Evolutionary conservation across 2,888 invertebrate genomes (phyloP), one percentile per base, ranked within the genome.

Genomic region (Seira ritae): DNA sequence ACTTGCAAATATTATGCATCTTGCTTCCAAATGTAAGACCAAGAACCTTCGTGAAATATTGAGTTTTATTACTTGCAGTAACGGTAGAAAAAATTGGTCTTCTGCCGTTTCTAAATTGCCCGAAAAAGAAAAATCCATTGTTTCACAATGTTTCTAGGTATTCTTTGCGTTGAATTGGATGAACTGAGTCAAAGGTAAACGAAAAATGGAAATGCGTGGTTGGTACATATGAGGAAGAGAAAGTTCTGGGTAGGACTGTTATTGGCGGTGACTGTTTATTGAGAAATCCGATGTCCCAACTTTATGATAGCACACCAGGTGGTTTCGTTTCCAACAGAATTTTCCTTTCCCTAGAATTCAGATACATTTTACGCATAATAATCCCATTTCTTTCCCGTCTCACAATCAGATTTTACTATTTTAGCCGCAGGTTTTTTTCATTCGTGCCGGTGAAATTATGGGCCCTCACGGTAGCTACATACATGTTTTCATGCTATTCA

Each of bases 351-450:
- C 50, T n/a, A n/a, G 2, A 50, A 50, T 15, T n/a, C 17, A 15
- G 50, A 50, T 50, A 50, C 50, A 50, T 50, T 50, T 50, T 50
- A n/a, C 17, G 3, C 50, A 50, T 50, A 50, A 50, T 50, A 50
- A 50, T 50, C 50, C 50, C 50, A 50, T 50, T 50, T 50, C 50
- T 50, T 50, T 50, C 17, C 50, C 50, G 50, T 12, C 12, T 50
- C 50, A 50, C 50, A 50, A 50, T 50, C 50, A 15, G 50, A 50
- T 50, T 50, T 15, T 50, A 15, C 50, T 50, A n/a, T 12, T 50
- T 12, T 50, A 50, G 50, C 50, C 50, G 50, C 2, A 3, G 15
- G 17, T 12, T 12, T 50, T 50, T 50, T n/a, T 50, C 50, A 31
- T 31, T 31, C 8, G 3, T 31, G 31, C 31, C n/a, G n/a, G n/a